phyloP scores from a whole-genome alignment of 2,113 vertebrate species.

The Dasyprocta punctata region DNA sequence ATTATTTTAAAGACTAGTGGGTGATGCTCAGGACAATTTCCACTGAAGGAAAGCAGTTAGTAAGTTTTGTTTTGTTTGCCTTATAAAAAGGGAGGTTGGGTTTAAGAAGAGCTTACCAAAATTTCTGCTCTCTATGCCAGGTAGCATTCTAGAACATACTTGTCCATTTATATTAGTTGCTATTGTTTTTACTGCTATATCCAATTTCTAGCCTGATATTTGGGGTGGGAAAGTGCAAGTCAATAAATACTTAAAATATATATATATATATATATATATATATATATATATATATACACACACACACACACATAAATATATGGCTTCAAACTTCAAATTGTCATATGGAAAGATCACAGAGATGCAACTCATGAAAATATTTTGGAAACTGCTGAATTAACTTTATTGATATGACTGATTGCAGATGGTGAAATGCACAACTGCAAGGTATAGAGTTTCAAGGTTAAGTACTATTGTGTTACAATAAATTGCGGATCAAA shows the following conservation, averaged over 20 bases:
- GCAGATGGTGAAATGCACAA: constrained; percentile 5
- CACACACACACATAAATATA: too few species aligned
- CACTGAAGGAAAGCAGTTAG: neutral
- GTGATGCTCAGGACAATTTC: neutral
- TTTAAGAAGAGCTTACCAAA: neutral
- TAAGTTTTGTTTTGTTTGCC: neutral
- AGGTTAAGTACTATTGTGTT: constrained; percentile 54
- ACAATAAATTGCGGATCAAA: constrained; percentile 40
- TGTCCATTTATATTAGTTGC: neutral
- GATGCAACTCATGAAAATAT: neutral
- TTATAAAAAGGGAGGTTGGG: neutral
- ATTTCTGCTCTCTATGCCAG: neutral
- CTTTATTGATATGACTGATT: neutral
- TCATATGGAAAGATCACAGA: neutral
- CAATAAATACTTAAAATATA: neutral
- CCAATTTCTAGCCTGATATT: constrained; percentile 13
- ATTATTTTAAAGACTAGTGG: neutral
- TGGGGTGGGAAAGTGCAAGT: neutral
- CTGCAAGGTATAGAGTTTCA: constrained; percentile 19
- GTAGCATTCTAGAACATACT: neutral
- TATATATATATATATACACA: too few species aligned
- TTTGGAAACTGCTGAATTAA: constrained; percentile 49
- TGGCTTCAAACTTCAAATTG: too few species aligned
- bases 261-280: too few species aligned
- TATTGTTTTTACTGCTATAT: neutral